A percentile compares a stretch with the other conserved stretches of the same genome.
phyloP scores from a whole-genome alignment of 2,113 vertebrate genomes.

The Empidonax alnorum region DNA sequence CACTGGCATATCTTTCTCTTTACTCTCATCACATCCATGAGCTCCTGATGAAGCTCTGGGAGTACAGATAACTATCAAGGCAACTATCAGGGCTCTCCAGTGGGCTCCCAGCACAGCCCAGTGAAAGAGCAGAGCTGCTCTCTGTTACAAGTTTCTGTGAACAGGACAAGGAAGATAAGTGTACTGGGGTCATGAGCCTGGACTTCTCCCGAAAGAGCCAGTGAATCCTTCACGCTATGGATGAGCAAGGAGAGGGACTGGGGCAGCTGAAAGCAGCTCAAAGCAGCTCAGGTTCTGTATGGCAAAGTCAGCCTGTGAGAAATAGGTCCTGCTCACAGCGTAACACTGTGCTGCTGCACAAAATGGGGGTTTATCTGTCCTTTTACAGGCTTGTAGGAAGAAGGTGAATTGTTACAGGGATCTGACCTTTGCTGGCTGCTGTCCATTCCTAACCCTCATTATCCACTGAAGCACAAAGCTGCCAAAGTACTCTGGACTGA shows the following conservation, averaged over 20 bases:
- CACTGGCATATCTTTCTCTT: neutral
- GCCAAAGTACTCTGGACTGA: neutral
- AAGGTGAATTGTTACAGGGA: neutral
- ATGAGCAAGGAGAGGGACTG: fast-evolving
- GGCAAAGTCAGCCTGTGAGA: neutral
- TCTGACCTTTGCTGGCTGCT: neutral
- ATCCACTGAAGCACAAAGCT: neutral
- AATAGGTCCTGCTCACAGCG: neutral
- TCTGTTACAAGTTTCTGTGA: fast-evolving
- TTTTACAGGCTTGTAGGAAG: neutral
- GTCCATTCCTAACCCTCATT: neutral
- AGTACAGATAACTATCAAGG: neutral
- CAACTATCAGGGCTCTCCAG: neutral
- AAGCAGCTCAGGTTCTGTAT: fast-evolving
- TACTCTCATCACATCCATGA: neutral
- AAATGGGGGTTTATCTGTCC: neutral
- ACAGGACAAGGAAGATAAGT: neutral
- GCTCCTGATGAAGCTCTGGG: neutral
- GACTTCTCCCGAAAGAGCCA: neutral
- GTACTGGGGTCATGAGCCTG: neutral
- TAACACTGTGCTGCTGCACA: neutral
- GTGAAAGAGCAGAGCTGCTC: neutral
- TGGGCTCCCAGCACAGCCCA: neutral
- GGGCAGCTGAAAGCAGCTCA: fast-evolving
- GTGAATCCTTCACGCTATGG: neutral